Percentiles rank a stretch among this genome's conserved stretches.
Conservation (phyloP, 2,797 vertebrate species). For the Halcyon chelicuti region DNA sequence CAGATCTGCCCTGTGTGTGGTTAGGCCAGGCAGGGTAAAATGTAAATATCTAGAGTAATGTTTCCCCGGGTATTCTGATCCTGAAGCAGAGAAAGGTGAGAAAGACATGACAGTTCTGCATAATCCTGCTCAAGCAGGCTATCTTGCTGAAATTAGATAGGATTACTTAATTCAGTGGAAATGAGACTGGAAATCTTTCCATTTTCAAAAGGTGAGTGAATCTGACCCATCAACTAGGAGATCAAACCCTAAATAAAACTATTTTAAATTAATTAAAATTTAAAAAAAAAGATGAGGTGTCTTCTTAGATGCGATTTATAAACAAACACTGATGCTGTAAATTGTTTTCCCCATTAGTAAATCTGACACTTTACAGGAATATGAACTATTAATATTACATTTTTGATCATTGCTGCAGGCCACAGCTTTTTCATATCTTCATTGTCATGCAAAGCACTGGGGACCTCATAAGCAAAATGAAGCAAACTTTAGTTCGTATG, state of each 20-base stretch:
- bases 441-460: neutral
- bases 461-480: neutral
- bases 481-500: neutral
- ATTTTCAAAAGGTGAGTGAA: neutral
- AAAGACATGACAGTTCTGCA: neutral
- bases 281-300: neutral
- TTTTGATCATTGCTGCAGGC: neutral
- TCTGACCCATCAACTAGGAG: neutral
- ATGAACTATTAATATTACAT: neutral
- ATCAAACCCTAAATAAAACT: neutral
- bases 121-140: neutral
- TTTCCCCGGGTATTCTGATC: neutral
- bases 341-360: neutral
- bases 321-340: neutral
- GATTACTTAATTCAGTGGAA: neutral
- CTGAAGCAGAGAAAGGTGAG: neutral
- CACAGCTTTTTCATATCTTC: neutral
- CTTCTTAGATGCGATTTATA: neutral
- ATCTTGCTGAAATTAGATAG: neutral
- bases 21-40: neutral
- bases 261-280: neutral
- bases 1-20: accelerated
- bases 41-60: neutral
- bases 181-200: neutral
- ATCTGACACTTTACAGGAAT: neutral